Evolutionary conservation across 2,888 invertebrate genomes (phyloP).

Genomic region (Xestia xanthographa): DNA sequence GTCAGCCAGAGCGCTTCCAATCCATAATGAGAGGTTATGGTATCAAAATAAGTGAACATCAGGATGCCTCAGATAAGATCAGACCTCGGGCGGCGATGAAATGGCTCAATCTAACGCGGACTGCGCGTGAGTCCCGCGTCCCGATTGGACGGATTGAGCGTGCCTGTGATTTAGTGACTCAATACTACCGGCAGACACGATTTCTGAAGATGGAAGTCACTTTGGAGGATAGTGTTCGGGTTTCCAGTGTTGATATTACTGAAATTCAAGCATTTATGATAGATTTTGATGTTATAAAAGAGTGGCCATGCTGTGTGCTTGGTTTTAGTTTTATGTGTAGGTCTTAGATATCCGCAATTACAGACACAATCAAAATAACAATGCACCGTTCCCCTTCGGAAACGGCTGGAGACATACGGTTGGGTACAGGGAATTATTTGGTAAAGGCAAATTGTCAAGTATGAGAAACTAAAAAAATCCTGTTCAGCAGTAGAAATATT

Average conservation of each 20-base stretch:
- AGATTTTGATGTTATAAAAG: too few relatives aligned
- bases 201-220: neutral
- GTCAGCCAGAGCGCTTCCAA: constrained; percentile 78
- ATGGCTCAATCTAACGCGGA: constrained; percentile 83
- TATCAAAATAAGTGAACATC: constrained; percentile 80
- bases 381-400: too few relatives aligned
- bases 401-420: too few relatives aligned
- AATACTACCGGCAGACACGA: constrained; percentile 8
- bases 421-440: too few relatives aligned
- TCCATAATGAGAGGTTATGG: constrained; percentile 84
- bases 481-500: too few relatives aligned
- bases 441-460: too few relatives aligned
- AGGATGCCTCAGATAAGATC: constrained; percentile 81
- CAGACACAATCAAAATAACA: too few relatives aligned
- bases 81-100: constrained; percentile 81
- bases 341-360: too few relatives aligned
- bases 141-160: constrained; percentile 31
- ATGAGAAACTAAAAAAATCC: too few relatives aligned
- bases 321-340: too few relatives aligned
- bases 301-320: too few relatives aligned
- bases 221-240: neutral
- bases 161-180: constrained; percentile 47
- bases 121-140: constrained; percentile 58
- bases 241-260: constrained; percentile 12
- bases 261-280: too few relatives aligned